phyloP scores from a whole-genome alignment of 2,888 invertebrate genomes.

The Scaptomyza tumidula region DNA sequence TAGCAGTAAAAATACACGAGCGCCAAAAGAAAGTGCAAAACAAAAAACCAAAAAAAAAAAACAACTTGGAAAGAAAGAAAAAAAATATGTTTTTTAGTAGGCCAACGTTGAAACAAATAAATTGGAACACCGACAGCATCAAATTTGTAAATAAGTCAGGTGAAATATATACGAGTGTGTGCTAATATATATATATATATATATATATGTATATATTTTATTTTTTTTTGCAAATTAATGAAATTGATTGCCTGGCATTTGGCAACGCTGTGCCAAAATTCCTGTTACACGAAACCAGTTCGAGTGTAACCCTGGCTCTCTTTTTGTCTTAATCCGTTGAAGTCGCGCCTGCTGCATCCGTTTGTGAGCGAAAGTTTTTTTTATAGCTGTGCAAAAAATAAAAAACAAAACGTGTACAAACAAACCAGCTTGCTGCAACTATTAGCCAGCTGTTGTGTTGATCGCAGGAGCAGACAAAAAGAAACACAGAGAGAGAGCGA shows the following conservation, averaged over 20 bases:
- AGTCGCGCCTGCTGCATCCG: conserved; percentile 64
- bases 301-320: conserved; percentile 16
- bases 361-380: conserved; percentile 75
- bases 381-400: conserved; percentile 44
- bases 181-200: conserved; percentile 25
- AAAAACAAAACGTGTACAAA: conserved; percentile 56
- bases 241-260: conserved; percentile 47
- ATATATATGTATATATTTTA: conserved; percentile 23
- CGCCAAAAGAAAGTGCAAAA: conserved; percentile 74
- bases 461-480: conserved; percentile 20
- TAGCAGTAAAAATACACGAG: conserved; percentile 50
- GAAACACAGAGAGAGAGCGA: conserved; percentile 9
- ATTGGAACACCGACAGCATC: conserved; percentile 57
- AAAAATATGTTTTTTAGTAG: conserved; percentile 63
- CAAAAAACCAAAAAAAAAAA: conserved; percentile 28
- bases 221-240: conserved; percentile 32
- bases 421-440: conserved; percentile 41
- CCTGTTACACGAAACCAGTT: conserved; percentile 75
- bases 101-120: conserved; percentile 63
- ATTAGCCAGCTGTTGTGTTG: conserved; percentile 72
- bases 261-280: conserved; percentile 54
- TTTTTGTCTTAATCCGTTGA: not conserved
- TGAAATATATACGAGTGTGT: conserved; percentile 29
- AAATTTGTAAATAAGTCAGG: conserved; percentile 44
- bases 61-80: conserved; percentile 30